These are phyloP conservation scores for Rhea pennata DNA, from an alignment of 2,113 vertebrate species.

Conservation along the genomic window DNA sequence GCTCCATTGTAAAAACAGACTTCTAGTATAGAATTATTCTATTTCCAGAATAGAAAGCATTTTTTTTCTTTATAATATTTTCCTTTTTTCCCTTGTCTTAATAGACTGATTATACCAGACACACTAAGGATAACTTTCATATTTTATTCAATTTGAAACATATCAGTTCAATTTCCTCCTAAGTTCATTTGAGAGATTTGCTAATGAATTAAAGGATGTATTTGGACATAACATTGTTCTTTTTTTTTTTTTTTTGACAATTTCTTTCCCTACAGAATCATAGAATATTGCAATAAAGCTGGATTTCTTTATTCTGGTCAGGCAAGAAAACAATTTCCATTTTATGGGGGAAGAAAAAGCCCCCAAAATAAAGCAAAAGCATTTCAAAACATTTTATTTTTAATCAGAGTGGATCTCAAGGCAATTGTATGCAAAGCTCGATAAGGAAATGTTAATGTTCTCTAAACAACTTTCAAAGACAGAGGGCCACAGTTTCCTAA, in stretches of 20 bases:
- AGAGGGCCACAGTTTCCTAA: neutral
- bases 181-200: neutral
- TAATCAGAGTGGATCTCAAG: neutral
- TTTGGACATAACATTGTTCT: neutral
- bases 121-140: neutral
- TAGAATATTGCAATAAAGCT: neutral
- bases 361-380: neutral
- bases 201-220: neutral
- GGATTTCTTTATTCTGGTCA: neutral
- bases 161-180: neutral
- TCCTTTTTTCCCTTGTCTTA: neutral
- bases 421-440: neutral
- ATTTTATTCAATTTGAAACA: neutral
- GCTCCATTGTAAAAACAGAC: neutral
- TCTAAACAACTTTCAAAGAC: neutral
- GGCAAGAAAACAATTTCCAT: neutral
- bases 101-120: neutral
- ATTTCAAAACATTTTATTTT: neutral
- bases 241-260: neutral
- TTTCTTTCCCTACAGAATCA: neutral
- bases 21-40: neutral
- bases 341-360: neutral
- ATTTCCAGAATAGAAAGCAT: neutral
- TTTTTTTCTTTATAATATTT: neutral
- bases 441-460: conserved; percentile 2